Conservation (phyloP, 2,888 invertebrate genomes). For the Pyralis farinalis region DNA sequence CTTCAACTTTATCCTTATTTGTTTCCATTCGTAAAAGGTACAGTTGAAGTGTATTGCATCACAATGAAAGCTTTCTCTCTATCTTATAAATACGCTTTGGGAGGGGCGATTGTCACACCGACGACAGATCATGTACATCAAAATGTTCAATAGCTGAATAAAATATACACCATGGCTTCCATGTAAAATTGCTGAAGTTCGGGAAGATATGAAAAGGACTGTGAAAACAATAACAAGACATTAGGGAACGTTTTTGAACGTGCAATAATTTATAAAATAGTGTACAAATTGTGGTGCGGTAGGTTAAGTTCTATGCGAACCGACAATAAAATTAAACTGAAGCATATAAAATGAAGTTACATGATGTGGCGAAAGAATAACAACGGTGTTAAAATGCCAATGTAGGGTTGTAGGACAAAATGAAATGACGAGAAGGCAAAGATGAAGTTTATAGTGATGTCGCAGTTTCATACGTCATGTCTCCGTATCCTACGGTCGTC, state of each 20-base stretch:
- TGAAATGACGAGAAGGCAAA: constrained; percentile 68
- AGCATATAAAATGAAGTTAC: constrained; percentile 53
- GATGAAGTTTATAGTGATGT: constrained; percentile 67
- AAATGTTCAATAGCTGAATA: constrained; percentile 22
- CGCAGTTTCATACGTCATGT: constrained; percentile 95
- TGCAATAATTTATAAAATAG: constrained; percentile 52
- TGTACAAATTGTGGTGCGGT: constrained; percentile 50
- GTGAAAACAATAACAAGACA: constrained; percentile 44
- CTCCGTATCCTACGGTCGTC: constrained; percentile 99
- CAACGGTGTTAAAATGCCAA: constrained; percentile 62
- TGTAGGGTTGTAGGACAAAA: constrained; percentile 58
- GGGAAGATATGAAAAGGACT: constrained; percentile 45
- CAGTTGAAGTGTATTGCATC: constrained; percentile 41
- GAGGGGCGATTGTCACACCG: constrained; percentile 71
- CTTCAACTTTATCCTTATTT: constrained; percentile 27
- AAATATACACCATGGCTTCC: constrained; percentile 58
- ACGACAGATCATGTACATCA: constrained; percentile 40
- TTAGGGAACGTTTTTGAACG: constrained; percentile 46
- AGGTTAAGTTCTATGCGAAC: constrained; percentile 64
- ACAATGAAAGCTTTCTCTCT: constrained; percentile 50
- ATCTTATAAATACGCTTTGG: constrained; percentile 56
- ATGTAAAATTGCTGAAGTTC: constrained; percentile 66
- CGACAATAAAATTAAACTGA: constrained; percentile 58
- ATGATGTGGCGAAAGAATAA: constrained; percentile 62
- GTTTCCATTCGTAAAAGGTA: constrained; percentile 6